phyloP scores from a whole-genome alignment of 2,888 invertebrate species.

The Andrena minutula region DNA sequence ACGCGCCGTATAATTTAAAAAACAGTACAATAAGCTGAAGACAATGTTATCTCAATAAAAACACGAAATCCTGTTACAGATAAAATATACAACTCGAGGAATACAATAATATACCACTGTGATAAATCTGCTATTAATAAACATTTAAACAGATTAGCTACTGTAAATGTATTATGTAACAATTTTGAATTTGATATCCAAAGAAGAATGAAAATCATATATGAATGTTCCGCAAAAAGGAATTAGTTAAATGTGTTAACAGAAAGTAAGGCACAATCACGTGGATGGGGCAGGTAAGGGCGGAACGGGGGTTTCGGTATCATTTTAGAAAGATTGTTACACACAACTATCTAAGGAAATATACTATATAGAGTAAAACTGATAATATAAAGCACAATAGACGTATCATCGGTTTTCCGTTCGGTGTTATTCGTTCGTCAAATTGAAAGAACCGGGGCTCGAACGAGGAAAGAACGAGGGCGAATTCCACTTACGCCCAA shows the following conservation, averaged over 20 bases:
- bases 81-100: constrained; percentile 59
- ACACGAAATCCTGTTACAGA: constrained; percentile 56
- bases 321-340: constrained; percentile 15
- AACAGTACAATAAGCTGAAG: background rate
- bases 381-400: constrained; percentile 26
- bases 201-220: constrained; percentile 69
- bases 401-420: constrained; percentile 15
- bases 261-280: constrained; percentile 60
- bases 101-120: constrained; percentile 72
- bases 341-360: constrained; percentile 2
- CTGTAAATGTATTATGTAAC: constrained; percentile 71
- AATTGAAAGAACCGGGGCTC: constrained; percentile 23
- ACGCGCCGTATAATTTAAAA: background rate
- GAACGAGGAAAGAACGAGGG: no score
- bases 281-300: constrained; percentile 67
- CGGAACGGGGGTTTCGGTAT: constrained; percentile 34
- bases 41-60: constrained; percentile 32
- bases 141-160: constrained; percentile 70
- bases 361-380: constrained; percentile 18
- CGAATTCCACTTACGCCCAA: no score
- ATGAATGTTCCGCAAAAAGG: constrained; percentile 59
- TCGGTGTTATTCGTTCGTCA: constrained; percentile 32
- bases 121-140: constrained; percentile 74
- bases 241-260: constrained; percentile 62
- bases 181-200: constrained; percentile 71